phyloP scores from a whole-genome alignment of 2,113 vertebrate species.

The Coptodon rendalli region DNA sequence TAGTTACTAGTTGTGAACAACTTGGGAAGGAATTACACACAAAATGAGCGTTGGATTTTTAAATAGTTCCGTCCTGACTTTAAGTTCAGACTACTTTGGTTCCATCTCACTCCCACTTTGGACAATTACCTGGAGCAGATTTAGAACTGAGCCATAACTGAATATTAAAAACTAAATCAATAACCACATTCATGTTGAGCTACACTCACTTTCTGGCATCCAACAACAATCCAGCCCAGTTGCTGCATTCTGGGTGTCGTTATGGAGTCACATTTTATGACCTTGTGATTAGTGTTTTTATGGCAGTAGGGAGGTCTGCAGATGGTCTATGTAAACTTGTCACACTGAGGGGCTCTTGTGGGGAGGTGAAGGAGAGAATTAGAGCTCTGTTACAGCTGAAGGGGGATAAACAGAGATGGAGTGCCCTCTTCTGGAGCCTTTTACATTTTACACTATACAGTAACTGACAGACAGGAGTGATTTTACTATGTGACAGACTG shows the following conservation, averaged over 20 bases:
- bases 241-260: constrained; percentile 51
- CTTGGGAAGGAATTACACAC: neutral
- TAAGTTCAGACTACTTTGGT: neutral
- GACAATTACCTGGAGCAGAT: neutral
- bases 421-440: constrained; percentile 63
- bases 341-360: constrained; percentile 65
- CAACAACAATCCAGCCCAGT: neutral
- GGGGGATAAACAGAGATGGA: constrained; percentile 45
- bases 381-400: constrained; percentile 44
- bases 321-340: constrained; percentile 69
- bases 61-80: neutral
- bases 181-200: constrained; percentile 49
- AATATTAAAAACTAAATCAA: constrained; percentile 40
- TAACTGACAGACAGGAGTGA: neutral
- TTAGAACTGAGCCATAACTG: neutral
- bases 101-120: neutral
- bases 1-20: neutral
- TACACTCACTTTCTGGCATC: neutral
- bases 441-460: neutral
- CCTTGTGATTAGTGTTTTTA: constrained; percentile 71
- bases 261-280: constrained; percentile 67
- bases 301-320: constrained; percentile 63
- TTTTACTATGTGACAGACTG: neutral
- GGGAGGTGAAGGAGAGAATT: constrained; percentile 35
- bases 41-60: neutral